phyloP scores from a whole-genome alignment of 2,113 vertebrate genomes.

The Cricetomys ansorgei region DNA sequence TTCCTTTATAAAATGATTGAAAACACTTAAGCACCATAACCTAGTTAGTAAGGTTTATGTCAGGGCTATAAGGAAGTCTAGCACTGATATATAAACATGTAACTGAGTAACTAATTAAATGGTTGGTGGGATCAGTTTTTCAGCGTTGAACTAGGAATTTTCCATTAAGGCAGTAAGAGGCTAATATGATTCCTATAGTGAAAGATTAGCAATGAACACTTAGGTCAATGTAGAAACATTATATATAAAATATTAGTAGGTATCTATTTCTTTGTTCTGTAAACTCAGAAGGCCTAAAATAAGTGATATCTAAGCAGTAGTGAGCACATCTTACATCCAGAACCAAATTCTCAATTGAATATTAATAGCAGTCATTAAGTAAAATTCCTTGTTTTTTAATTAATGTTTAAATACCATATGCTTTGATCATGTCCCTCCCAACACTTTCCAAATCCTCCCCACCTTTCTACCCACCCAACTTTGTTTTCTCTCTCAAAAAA shows the following conservation, averaged over 20 bases:
- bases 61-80: not conserved
- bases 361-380: not conserved
- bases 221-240: not conserved
- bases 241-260: not conserved
- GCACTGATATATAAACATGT: not conserved
- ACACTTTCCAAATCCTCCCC: not conserved
- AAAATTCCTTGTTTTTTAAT: not conserved
- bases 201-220: not conserved
- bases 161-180: not conserved
- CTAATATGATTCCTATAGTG: not conserved
- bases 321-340: not conserved
- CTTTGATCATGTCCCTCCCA: not conserved
- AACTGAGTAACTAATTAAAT: not conserved
- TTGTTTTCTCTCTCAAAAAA: not conserved
- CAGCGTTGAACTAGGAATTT: not conserved
- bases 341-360: not conserved
- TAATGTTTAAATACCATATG: not conserved
- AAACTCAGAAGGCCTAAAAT: not conserved
- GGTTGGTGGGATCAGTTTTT: not conserved
- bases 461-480: not conserved
- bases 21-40: not conserved
- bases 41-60: not conserved
- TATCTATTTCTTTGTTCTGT: not conserved
- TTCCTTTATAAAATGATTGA: not conserved
- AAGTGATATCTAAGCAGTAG: not conserved